Percentiles rank a stretch among this genome's conserved stretches.
Conservation (phyloP, 2,113 vertebrate genomes). For the Oncorhynchus gorbuscha region DNA sequence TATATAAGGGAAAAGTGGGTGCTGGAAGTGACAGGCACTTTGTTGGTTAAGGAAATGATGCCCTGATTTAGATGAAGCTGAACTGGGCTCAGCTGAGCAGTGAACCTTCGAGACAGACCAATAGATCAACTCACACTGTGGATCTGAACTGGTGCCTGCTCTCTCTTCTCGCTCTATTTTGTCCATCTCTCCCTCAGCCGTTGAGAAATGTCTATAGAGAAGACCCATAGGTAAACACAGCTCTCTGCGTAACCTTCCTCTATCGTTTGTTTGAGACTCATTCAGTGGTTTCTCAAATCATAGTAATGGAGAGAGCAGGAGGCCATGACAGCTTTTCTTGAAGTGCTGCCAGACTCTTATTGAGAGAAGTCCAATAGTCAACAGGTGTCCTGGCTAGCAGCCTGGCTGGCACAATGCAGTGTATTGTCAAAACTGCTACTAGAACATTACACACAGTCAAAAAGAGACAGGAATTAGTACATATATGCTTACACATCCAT, state of each 20-base stretch:
- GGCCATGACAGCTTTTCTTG: conserved; percentile 38
- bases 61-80: conserved; percentile 27
- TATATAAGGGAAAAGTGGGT: conserved; percentile 19
- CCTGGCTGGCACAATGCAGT: background rate
- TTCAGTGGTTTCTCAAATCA: conserved; percentile 10
- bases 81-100: background rate
- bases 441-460: background rate
- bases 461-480: background rate
- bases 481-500: background rate
- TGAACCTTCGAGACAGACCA: conserved; percentile 20
- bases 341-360: conserved; percentile 31
- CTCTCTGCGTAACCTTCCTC: conserved; percentile 21
- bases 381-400: background rate
- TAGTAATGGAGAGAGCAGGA: background rate
- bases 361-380: conserved; percentile 30
- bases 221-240: background rate
- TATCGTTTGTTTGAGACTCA: conserved; percentile 18
- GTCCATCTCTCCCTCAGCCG: conserved; percentile 13
- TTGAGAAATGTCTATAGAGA: background rate
- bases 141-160: background rate
- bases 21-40: background rate
- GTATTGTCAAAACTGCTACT: background rate
- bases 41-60: conserved; percentile 17
- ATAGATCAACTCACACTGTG: no score
- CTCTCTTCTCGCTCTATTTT: background rate